Evolutionary conservation across 2,113 vertebrate species (phyloP), one percentile per base, ranked within the genome.

Genomic region (Hemibagrus wyckioides): DNA sequence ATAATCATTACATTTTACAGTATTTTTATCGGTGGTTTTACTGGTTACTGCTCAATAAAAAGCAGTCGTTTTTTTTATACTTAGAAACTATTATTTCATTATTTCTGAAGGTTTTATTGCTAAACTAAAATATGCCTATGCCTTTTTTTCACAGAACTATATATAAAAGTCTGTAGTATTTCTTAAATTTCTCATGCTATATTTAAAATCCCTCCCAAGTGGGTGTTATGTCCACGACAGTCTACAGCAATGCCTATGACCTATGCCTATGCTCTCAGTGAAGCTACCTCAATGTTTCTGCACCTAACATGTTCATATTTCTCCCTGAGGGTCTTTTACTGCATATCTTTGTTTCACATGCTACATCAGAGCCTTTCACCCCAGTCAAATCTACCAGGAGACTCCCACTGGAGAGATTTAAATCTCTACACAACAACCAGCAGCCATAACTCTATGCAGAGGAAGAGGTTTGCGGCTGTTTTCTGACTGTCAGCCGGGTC

Each of bases 361-460:
- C 1, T n/a, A 48, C 44, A 56, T 80, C 33, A 59, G 84, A 86
- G 87, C 82, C 87, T 87, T 84, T 84, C 73, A 80, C 82, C 88
- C 44, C 67, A 77, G 69, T 61, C 82, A 48, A 75, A 5, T 17
- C 21, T 33, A 17, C 17, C 25, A 73, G 44, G 15, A 61, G 54
- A 25, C 21, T 61, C 52, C 15, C n/a, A 61, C 71, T 33, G 19
- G 28, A 63, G 17, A n/a, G 30, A 80, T 80, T n/a, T 52, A 30
- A 6, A 77, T 48, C 75, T 79, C 76, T 79, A 54, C 17, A 80
- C 50, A 80, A 36, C n/a, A 56, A 50, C 25, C 2, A 80, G 50
- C 7, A 56, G 80, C 23, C 57, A 48, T 61, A 61, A 65, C 39
- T 63, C 56, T 48, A 59, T 28, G 33, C 39, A 50, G 23, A 81